These are phyloP conservation scores for Pseudobourletiella spinata DNA, from an alignment of 1,140 invertebrate species.

Conservation along the genomic window DNA sequence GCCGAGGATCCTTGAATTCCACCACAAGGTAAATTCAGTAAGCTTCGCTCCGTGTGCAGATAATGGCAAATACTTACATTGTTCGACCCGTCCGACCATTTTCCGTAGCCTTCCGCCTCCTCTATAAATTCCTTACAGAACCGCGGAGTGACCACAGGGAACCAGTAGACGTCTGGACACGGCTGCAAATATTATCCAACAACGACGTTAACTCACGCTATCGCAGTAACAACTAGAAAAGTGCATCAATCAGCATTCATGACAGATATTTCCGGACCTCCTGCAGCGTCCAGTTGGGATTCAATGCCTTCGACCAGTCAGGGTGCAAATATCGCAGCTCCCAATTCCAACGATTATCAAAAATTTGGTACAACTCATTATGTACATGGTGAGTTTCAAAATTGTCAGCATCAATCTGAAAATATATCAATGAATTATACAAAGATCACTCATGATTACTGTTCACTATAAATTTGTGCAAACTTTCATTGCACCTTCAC, in stretches of 20 bases:
- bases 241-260: neutral
- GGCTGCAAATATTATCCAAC: conserved; percentile 58
- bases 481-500: neutral
- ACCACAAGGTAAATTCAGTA: too few relatives aligned
- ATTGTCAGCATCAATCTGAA: conserved; percentile 62
- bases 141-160: conserved; percentile 71
- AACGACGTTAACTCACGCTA: too few relatives aligned
- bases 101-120: conserved; percentile 80
- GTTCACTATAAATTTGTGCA: neutral
- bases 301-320: conserved; percentile 67
- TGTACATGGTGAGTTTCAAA: conserved; percentile 64
- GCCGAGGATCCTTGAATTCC: too few relatives aligned
- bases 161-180: conserved; percentile 98
- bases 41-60: too few relatives aligned
- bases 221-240: neutral
- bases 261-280: neutral
- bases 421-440: neutral
- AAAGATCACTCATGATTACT: neutral
- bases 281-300: conserved; percentile 42
- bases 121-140: conserved; percentile 83
- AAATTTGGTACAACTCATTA: conserved; percentile 86
- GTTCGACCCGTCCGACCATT: too few relatives aligned
- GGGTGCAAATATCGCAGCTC: conserved; percentile 69
- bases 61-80: too few relatives aligned
- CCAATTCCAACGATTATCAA: conserved; percentile 88